These are phyloP conservation scores for Cinclus mexicanus DNA, from an alignment of 2,113 vertebrate genomes.

Conservation along the genomic window DNA sequence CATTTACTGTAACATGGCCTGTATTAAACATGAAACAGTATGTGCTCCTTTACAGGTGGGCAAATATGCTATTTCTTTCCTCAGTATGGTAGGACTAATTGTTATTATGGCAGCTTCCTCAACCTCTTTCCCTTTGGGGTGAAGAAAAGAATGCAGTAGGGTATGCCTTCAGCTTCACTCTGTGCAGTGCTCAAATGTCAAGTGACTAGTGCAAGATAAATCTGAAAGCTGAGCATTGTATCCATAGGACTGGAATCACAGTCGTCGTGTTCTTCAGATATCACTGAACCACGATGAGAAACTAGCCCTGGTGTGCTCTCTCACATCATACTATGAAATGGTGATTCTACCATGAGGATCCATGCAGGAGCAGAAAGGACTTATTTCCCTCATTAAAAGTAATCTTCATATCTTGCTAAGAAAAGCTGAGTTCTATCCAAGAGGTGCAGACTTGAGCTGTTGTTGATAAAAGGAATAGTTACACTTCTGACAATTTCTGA, in stretches of 20 bases:
- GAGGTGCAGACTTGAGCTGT: not conserved
- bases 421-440: slow-evolving; percentile 5
- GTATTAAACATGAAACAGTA: not conserved
- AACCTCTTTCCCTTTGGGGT: not conserved
- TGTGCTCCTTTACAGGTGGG: not conserved
- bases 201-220: not conserved
- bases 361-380: not conserved
- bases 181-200: not conserved
- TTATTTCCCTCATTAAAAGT: not conserved
- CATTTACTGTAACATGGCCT: not conserved
- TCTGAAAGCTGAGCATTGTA: not conserved
- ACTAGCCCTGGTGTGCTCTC: not conserved
- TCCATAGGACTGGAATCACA: not conserved
- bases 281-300: not conserved
- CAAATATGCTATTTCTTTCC: not conserved
- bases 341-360: not conserved
- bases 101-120: not conserved
- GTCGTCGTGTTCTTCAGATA: not conserved
- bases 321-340: not conserved
- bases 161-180: not conserved
- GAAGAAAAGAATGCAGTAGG: not conserved
- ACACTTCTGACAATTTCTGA: not conserved
- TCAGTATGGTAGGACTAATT: not conserved
- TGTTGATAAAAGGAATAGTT: not conserved
- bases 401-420: not conserved